Conservation (phyloP, 1,140 invertebrate genomes). For the Latrodectus geometricus region DNA sequence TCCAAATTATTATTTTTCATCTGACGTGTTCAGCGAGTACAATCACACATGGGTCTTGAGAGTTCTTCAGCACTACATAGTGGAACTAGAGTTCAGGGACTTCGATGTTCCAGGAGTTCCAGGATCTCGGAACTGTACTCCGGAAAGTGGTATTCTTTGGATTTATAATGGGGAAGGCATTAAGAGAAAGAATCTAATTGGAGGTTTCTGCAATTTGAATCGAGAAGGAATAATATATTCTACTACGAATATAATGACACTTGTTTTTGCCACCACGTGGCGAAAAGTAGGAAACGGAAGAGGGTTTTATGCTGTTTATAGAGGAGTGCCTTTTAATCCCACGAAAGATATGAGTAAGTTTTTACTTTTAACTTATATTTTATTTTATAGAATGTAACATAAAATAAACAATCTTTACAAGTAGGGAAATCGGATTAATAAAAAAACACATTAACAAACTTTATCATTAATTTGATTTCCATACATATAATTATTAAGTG, state of each 20-base stretch:
- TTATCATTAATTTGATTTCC: too few species aligned
- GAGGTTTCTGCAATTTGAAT: conserved; percentile 65
- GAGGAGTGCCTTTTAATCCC: conserved; percentile 15
- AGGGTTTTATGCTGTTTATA: conserved; percentile 64
- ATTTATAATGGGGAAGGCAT: conserved; percentile 49
- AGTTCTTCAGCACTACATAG: conserved; percentile 35
- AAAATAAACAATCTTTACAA: background rate
- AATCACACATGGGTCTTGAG: conserved; percentile 64
- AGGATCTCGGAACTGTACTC: conserved; percentile 62
- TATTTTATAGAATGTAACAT: background rate
- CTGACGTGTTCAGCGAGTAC: conserved; percentile 28
- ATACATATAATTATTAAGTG: too few species aligned
- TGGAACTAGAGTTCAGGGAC: conserved; percentile 65
- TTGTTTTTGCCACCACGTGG: conserved; percentile 59
- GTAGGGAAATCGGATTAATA: too few species aligned
- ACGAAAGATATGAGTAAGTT: conserved; percentile 6
- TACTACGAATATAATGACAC: conserved; percentile 46
- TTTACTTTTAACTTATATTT: background rate
- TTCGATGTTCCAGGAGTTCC: conserved; percentile 64
- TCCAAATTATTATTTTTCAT: conserved; percentile 60
- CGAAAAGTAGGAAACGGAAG: conserved; percentile 65
- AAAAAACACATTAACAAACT: too few species aligned
- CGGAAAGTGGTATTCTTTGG: conserved; percentile 59
- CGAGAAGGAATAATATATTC: conserved; percentile 62
- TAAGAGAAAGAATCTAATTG: conserved; percentile 38